Base-by-base conservation (phyloP, 2,888 invertebrate genomes). In the Chymomyza fuscimana region DNA sequence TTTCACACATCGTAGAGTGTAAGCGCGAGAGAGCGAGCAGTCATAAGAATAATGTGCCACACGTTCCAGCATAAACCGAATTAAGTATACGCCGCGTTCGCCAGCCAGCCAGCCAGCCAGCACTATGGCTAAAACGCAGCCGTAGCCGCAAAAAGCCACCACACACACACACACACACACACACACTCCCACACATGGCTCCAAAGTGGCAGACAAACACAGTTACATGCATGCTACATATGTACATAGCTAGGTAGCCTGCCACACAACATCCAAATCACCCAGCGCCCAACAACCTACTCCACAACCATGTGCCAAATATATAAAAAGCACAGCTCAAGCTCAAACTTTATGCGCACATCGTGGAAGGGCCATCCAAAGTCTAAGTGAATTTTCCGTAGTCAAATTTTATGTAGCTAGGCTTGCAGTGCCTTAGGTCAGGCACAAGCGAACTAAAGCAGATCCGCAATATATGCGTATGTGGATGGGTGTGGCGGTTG, bases 21-120 rank as follows among this genome's bases (percentile, higher is more conserved):
- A 32, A 19, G 19, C 15, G 22, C 52, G 56, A 36, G 63, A 16
- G 62, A 59, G 69, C 52, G 64, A 46, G 76, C 65, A 74, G 73
- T 72, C 74, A 79, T 79, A 82, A 83, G 83, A 83, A 84, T 86
- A 82, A 83, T 83, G 86, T 84, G 86, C 79, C 82, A 84, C 83
- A 83, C 83, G 86, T 83, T 83, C 86, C 74, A 74, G 82, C 84
- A 83, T 84, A 86, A 83, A 83, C 77, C 82, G 86, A 83, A 83
- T 83, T 86, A 86, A 84, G 83, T 84, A 86, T 83, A 83, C 83
- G 86, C 86, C 86, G 84, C 84, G 79, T 79, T 81, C 76, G 77
- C 70, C 74, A 67, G 74, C 63, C 80, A 74, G 59, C 59, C 78
- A 70, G 74, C 63, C 60, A 63, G 63, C 15, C 63, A 50, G 52